Evolutionary conservation across 1,140 invertebrate species (phyloP), one percentile per base, ranked within the genome.

Genomic region (Drosophila willistoni): DNA sequence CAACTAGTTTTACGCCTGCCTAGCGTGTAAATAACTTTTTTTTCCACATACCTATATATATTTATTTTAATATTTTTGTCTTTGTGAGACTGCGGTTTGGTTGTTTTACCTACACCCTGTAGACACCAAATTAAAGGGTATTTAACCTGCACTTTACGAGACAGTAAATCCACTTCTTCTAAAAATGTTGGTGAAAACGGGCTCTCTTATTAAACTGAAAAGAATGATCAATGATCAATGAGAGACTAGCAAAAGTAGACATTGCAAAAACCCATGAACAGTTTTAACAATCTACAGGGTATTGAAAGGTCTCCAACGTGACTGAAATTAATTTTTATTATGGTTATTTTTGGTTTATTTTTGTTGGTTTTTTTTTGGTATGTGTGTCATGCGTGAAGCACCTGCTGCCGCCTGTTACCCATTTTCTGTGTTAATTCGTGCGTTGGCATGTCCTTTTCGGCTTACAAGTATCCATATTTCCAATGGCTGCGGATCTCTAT

Each of bases 391-490:
- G 83, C 59, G 64, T 72, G 39, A 73, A 71, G 77, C 84, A 89
- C 83, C 83, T 87, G 83, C 83, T 77, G 73, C 55, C 69, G 33
- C 51, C 14, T 55, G 64, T 71, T 36, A 57, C 73, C 79, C 75
- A 65, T 42, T 66, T 68, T 72, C 61, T 66, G 71, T 86, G 83
- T 77, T 86, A 86, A 86, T 86, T 83, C 83, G 83, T 83, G 83
- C 83, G 83, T 87, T 87, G 65, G 56, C 34, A 19, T 71, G 66
- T 71, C 67, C 84, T 39, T 62, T 64, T 68, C 17, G 44, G 54
- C 79, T 67, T 65, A 76, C 56, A 59, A 41, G 42, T 29, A 13
- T n/a, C 33, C 29, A 47, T 33, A 41, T 42, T 42, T 63, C 29
- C 17, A 13, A 68, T 51, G 68, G 44, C 57, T 66, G 39, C 69